Base-by-base conservation (phyloP, 2,888 invertebrate genomes). In the Drosophila ustulata region DNA sequence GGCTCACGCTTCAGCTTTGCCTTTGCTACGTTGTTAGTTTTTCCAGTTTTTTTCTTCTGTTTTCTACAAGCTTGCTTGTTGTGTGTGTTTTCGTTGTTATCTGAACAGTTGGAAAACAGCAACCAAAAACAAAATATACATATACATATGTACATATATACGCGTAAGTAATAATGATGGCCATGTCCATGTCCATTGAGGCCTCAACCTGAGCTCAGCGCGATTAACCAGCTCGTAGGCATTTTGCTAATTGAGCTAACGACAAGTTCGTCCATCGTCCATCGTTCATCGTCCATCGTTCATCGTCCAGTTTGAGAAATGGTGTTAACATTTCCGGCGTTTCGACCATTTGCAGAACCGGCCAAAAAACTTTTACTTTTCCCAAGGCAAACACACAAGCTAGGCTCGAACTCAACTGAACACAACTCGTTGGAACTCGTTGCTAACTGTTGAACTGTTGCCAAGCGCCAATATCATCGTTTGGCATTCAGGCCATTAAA, bases 281-380 rank as follows among this genome's bases (percentile, higher is more conserved):
- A 52, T 49, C 45, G 47, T 62, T 26, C 46, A 53, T 67, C 11
- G 58, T 55, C 30, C 58, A 50, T 58, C 23, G 23, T 41, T 26
- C 61, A 73, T 73, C 49, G 70, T 73, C 63, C 62, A 79, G 80
- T 71, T 88, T 84, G 74, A 76, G 64, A 80, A 84, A 87, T 82
- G 66, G 68, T 83, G 86, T 88, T 83, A 80, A 88, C 88, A 83
- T 88, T 88, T 83, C 82, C 82, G 82, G 88, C 65, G 64, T 62
- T 77, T 57, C 63, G 68, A 73, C 82, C 76, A 73, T 82, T 75
- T 81, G 85, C 80, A 82, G 85, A 82, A 82, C 78, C 55, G 45
- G 63, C 57, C 68, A 85, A 81, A 81, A 52, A 57, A 47, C 82
- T 88, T 82, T 85, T 82, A 88, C 82, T 85, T 82, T 82, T 82